Conservation (phyloP, 2,797 vertebrate genomes). For the Nannoperca australis region DNA sequence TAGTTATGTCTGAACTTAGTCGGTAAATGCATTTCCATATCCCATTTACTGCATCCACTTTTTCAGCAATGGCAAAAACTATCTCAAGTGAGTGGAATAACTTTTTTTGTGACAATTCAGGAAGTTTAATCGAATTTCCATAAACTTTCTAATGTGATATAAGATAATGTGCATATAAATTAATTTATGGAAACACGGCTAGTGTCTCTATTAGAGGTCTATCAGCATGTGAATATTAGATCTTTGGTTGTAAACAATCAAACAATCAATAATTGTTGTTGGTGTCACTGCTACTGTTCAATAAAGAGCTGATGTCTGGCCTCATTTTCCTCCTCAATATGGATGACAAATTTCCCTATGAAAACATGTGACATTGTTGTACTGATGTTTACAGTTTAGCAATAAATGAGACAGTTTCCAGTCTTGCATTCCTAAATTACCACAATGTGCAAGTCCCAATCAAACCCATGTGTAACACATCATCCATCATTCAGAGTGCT, state of each 20-base stretch:
- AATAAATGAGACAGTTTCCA: slow-evolving; percentile 38
- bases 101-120: no score
- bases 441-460: slow-evolving; percentile 46
- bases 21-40: no score
- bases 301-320: neutral
- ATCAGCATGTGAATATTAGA: neutral
- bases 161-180: no score
- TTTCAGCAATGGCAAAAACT: no score
- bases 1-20: no score
- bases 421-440: slow-evolving; percentile 46
- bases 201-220: neutral
- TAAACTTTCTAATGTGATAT: no score
- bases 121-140: no score
- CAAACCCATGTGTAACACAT: slow-evolving; percentile 38
- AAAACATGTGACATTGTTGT: slow-evolving; percentile 43
- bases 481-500: slow-evolving; percentile 36
- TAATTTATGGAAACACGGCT: no score
- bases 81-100: no score
- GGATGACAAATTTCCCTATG: neutral
- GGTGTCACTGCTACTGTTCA: neutral
- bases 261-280: neutral
- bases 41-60: no score
- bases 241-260: neutral
- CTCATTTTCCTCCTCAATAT: neutral
- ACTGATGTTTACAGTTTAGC: slow-evolving; percentile 45